Conservation (phyloP, 2,113 vertebrate genomes). For the Cyprinus carpio region DNA sequence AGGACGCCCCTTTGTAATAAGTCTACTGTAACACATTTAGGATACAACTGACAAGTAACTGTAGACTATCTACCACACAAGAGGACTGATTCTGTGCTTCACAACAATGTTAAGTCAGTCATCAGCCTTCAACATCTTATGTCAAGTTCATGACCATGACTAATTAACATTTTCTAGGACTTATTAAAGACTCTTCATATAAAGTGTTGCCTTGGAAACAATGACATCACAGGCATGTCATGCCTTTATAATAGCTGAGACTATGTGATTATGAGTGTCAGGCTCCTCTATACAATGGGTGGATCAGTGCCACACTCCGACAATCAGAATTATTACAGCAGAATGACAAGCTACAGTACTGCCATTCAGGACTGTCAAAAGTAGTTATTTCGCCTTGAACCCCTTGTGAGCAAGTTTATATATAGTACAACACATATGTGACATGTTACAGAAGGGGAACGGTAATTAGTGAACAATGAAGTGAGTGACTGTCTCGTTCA, state of each 20-base stretch:
- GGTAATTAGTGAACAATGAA: slow-evolving; percentile 81
- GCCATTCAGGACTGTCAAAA: slow-evolving; percentile 76
- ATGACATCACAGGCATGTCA: slow-evolving; percentile 47
- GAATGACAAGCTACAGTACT: slow-evolving; percentile 77
- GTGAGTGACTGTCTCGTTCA: slow-evolving; percentile 68
- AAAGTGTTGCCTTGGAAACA: slow-evolving; percentile 54
- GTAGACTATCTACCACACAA: slow-evolving; percentile 9
- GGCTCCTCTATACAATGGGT: slow-evolving; percentile 58
- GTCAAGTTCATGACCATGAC: slow-evolving; percentile 40
- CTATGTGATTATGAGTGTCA: slow-evolving; percentile 62
- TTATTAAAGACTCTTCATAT: slow-evolving; percentile 47
- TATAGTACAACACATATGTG: slow-evolving; percentile 70
- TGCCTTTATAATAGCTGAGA: slow-evolving; percentile 37
- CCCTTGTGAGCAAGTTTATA: slow-evolving; percentile 69
- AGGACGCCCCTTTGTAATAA: neutral
- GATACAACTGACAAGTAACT: slow-evolving; percentile 5
- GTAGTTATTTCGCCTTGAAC: slow-evolving; percentile 78
- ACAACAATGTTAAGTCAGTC: slow-evolving; percentile 30
- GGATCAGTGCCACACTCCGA: slow-evolving; percentile 55
- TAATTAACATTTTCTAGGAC: slow-evolving; percentile 55
- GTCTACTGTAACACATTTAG: slow-evolving; percentile 2
- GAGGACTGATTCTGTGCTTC: neutral
- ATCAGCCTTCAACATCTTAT: slow-evolving; percentile 25
- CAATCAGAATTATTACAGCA: slow-evolving; percentile 76
- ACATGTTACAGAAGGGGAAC: slow-evolving; percentile 70